Percentiles rank a stretch among this genome's conserved stretches.
phyloP scores from a whole-genome alignment of 2,888 invertebrate genomes.

The Pelosia muscerda region DNA sequence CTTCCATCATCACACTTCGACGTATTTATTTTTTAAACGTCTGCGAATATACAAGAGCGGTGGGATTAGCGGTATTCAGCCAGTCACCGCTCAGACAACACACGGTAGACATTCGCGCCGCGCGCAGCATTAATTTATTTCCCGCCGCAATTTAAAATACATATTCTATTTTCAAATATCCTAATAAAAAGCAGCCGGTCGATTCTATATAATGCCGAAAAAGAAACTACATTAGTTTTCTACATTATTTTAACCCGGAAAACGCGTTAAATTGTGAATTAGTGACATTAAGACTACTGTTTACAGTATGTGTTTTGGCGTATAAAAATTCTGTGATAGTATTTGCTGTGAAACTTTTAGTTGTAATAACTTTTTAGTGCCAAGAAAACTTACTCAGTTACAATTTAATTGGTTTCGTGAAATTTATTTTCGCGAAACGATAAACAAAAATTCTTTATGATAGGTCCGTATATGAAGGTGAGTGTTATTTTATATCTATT shows the following conservation, averaged over 20 bases:
- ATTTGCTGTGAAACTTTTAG: constrained; percentile 75
- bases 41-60: constrained; percentile 80
- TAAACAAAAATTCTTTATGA: constrained; percentile 82
- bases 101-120: constrained; percentile 71
- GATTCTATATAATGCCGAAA: constrained; percentile 77
- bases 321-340: constrained; percentile 79
- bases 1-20: constrained; percentile 79
- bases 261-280: constrained; percentile 72
- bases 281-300: constrained; percentile 70
- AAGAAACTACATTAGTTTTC: constrained; percentile 70
- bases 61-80: constrained; percentile 71
- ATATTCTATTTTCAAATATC: constrained; percentile 60
- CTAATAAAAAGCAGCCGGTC: constrained; percentile 43
- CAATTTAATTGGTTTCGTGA: constrained; percentile 75
- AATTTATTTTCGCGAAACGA: constrained; percentile 82
- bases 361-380: constrained; percentile 54
- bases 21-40: constrained; percentile 81
- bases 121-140: constrained; percentile 66
- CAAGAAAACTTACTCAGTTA: constrained; percentile 42
- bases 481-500: constrained; percentile 57
- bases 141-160: constrained; percentile 77
- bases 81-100: constrained; percentile 81
- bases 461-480: constrained; percentile 86
- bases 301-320: constrained; percentile 62
- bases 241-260: constrained; percentile 49